These are phyloP conservation scores for Pelecanus crispus DNA, from an alignment of 2,113 vertebrate genomes.

Conservation along the genomic window DNA sequence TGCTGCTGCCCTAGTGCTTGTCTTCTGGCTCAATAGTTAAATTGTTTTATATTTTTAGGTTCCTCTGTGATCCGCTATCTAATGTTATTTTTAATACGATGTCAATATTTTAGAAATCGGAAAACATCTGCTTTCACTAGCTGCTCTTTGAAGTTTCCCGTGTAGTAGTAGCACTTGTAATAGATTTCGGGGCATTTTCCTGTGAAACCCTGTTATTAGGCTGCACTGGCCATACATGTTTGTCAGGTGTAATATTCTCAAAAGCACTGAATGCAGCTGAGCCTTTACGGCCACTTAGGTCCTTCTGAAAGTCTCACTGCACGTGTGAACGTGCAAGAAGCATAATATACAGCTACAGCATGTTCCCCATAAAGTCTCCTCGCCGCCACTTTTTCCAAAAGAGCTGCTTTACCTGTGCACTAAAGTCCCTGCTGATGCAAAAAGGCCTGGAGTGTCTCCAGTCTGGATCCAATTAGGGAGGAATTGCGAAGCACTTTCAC, in stretches of 20 bases:
- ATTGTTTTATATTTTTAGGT: accelerated
- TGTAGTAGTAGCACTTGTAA: accelerated
- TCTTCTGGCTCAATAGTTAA: accelerated
- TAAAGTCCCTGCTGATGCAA: neutral
- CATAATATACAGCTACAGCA: neutral
- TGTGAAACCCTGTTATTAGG: accelerated
- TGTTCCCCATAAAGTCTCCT: neutral
- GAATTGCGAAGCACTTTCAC: neutral
- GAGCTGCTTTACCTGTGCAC: neutral
- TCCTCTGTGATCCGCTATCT: neutral
- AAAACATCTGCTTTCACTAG: neutral
- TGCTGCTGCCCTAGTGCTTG: neutral
- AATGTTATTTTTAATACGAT: accelerated
- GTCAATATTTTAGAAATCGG: neutral
- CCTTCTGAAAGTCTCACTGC: neutral
- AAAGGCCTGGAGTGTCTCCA: too few species aligned
- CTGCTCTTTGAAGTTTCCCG: neutral
- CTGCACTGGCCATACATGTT: accelerated
- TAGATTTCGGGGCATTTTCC: neutral
- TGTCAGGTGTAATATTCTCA: neutral
- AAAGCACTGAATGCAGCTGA: accelerated
- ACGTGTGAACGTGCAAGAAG: accelerated
- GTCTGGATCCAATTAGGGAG: neutral
- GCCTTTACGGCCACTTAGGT: neutral
- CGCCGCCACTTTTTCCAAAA: accelerated